These are phyloP conservation scores for Brachionus manjavacas DNA, from an alignment of 1,140 invertebrate species.

Conservation along the genomic window DNA sequence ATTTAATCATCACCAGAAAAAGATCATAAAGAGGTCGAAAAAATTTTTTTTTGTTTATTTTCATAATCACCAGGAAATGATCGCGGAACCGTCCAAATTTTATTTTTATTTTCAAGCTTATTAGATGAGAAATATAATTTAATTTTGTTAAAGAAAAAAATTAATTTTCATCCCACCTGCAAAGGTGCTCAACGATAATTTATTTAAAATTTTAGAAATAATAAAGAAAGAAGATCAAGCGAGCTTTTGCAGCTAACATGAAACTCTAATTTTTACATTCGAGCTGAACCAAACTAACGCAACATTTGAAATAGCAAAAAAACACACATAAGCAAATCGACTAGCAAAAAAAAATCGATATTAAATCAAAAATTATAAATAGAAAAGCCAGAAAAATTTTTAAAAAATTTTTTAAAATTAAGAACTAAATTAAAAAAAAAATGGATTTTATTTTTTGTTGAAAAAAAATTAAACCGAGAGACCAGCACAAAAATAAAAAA, in stretches of 20 bases:
- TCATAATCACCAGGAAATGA: no score
- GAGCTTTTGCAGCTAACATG: not conserved
- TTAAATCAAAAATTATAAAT: not conserved
- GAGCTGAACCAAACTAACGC: conserved; percentile 10
- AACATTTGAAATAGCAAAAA: conserved; percentile 14
- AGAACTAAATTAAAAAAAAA: not conserved
- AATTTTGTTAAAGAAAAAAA: no score
- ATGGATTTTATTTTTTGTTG: conserved; percentile 25
- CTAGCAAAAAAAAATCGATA: not conserved
- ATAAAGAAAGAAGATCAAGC: not conserved
- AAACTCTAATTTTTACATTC: not conserved
- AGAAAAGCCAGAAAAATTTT: not conserved
- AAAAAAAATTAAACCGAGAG: not conserved
- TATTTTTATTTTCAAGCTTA: no score
- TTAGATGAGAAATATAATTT: no score
- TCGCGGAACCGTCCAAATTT: no score
- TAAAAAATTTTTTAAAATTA: not conserved
- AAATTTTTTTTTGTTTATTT: no score
- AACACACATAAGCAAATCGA: not conserved
- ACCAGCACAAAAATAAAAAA: not conserved
- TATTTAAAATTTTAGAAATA: not conserved
- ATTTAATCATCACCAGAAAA: no score
- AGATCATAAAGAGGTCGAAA: no score
- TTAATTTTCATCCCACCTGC: not conserved
- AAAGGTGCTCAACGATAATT: not conserved